Conservation (phyloP, 2,888 invertebrate genomes). For the Melipona bicolor region DNA sequence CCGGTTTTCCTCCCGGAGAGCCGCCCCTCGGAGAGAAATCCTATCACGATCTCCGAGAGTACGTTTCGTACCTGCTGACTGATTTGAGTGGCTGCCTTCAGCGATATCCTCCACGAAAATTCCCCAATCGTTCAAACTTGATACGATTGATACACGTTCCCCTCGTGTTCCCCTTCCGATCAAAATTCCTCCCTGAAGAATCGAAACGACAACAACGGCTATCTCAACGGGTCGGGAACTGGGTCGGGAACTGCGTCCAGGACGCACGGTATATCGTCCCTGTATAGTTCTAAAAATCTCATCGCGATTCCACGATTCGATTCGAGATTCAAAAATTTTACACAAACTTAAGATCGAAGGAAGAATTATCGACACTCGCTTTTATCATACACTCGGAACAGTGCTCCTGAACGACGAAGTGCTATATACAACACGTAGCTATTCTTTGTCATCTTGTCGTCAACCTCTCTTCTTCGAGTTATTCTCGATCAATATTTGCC, state of each 20-base stretch:
- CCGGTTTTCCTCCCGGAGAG: not conserved
- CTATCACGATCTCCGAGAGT: constrained; percentile 34
- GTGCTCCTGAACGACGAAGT: too few species aligned
- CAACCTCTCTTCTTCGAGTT: too few species aligned
- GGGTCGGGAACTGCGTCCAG: not conserved
- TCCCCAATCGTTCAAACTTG: constrained; percentile 3
- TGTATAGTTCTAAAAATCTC: not conserved
- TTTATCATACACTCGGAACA: too few species aligned
- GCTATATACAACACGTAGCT: too few species aligned
- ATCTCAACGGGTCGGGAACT: not conserved
- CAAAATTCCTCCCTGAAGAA: not conserved
- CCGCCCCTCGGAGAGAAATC: not conserved
- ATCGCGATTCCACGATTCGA: not conserved
- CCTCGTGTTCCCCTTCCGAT: constrained; percentile 8
- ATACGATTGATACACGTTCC: constrained; percentile 17
- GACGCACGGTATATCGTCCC: not conserved
- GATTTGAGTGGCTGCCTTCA: constrained; percentile 20
- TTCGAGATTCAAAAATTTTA: too few species aligned
- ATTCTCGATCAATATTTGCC: too few species aligned
- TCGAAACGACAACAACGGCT: not conserved
- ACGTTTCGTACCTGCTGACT: constrained; percentile 26
- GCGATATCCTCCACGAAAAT: constrained; percentile 6
- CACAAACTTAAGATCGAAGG: too few species aligned
- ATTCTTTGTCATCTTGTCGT: too few species aligned
- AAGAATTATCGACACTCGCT: too few species aligned